These are phyloP conservation scores for Himantopus leucocephalus DNA, from an alignment of 2,113 vertebrate species.

Conservation along the genomic window DNA sequence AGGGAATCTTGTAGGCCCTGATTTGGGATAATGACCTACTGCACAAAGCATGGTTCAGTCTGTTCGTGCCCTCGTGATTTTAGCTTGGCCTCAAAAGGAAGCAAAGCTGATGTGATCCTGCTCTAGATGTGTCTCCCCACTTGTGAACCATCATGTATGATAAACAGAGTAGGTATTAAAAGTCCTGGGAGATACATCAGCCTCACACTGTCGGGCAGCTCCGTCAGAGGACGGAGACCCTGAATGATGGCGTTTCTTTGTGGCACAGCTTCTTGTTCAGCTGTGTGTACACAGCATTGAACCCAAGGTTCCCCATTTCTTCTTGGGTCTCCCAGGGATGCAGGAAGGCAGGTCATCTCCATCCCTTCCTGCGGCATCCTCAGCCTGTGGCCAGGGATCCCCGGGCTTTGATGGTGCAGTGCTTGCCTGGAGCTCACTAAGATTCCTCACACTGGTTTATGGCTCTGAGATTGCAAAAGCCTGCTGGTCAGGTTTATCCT, in stretches of 20 bases:
- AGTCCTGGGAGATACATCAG: background rate
- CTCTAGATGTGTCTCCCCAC: background rate
- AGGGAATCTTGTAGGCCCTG: background rate
- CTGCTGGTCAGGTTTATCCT: background rate
- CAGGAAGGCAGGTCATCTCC: background rate
- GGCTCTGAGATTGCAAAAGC: background rate
- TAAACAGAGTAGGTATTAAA: background rate
- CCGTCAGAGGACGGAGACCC: background rate
- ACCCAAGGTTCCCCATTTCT: background rate
- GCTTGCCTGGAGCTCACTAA: background rate
- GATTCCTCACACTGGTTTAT: fast-evolving
- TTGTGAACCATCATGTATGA: fast-evolving
- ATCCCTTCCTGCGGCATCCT: background rate
- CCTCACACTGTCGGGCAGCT: fast-evolving
- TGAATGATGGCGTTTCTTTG: background rate
- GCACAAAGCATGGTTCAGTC: background rate
- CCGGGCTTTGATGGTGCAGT: background rate
- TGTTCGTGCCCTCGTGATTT: fast-evolving
- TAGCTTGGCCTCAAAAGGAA: background rate
- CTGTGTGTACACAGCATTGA: background rate
- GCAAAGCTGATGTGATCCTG: background rate
- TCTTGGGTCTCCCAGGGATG: background rate
- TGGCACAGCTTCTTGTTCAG: background rate
- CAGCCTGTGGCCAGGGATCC: background rate
- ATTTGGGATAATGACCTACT: background rate